Evolutionary conservation across 2,113 vertebrate genomes (phyloP).

Genomic region (Sapayoa aenigma): DNA sequence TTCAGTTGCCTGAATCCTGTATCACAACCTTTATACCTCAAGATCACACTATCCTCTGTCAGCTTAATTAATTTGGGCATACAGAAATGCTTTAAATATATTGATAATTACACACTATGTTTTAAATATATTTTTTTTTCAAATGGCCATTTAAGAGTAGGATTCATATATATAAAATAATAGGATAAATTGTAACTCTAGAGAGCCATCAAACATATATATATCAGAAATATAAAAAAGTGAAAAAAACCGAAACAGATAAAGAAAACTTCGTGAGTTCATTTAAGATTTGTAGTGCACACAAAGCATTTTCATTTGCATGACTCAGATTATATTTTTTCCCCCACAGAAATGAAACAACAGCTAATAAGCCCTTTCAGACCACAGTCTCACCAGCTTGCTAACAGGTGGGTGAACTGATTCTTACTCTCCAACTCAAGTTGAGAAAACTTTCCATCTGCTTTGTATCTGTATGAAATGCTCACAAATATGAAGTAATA

Average conservation of each 20-base stretch:
- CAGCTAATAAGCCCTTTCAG: background rate
- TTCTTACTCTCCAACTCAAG: background rate
- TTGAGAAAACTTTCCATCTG: conserved; percentile 20
- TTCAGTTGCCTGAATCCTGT: background rate
- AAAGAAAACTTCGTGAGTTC: background rate
- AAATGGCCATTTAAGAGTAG: background rate
- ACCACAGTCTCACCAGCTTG: background rate
- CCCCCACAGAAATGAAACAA: background rate
- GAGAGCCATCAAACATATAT: background rate
- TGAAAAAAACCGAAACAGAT: background rate
- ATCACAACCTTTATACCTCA: background rate
- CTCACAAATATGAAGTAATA: conserved; percentile 48
- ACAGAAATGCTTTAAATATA: background rate
- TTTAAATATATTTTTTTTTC: background rate
- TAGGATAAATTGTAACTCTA: background rate
- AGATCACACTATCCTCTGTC: background rate
- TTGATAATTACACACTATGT: background rate
- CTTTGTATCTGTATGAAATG: conserved; percentile 31
- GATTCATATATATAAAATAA: background rate
- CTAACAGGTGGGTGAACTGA: conserved; percentile 5
- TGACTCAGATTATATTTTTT: background rate
- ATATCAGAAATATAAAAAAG: background rate
- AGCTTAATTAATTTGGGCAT: background rate
- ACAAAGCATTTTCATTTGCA: background rate
- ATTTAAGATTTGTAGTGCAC: background rate